Conservation (phyloP, 2,888 invertebrate species). For the Congeria kusceri region DNA sequence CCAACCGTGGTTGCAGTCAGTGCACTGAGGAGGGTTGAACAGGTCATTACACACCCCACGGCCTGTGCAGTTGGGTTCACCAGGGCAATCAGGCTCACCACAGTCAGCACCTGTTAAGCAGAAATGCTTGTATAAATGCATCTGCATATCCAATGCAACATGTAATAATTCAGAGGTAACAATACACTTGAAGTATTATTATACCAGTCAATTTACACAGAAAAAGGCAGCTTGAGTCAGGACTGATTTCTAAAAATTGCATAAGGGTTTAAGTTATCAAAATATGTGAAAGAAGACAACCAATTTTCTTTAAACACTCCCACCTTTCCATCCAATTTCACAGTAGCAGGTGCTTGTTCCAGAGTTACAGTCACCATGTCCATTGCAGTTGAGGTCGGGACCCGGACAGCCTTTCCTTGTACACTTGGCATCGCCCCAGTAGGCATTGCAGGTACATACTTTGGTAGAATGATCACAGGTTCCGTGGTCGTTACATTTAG, state of each 20-base stretch:
- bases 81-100: slow-evolving; percentile 71
- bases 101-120: slow-evolving; percentile 69
- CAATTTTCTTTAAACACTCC: neutral
- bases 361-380: slow-evolving; percentile 75
- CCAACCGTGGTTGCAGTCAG: slow-evolving; percentile 70
- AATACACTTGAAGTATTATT: too few relatives aligned
- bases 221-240: too few relatives aligned
- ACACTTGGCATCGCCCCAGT: slow-evolving; percentile 73
- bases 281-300: neutral
- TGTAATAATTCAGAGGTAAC: too few relatives aligned
- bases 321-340: slow-evolving; percentile 76
- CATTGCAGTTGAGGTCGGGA: slow-evolving; percentile 63
- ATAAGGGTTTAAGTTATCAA: neutral
- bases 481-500: slow-evolving; percentile 73
- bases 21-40: slow-evolving; percentile 71
- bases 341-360: slow-evolving; percentile 72
- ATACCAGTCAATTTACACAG: too few relatives aligned
- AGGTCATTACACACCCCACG: slow-evolving; percentile 68
- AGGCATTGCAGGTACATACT: slow-evolving; percentile 65
- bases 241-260: too few relatives aligned
- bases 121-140: too few relatives aligned
- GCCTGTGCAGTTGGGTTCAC: slow-evolving; percentile 72
- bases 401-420: slow-evolving; percentile 72
- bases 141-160: too few relatives aligned
- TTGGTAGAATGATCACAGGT: slow-evolving; percentile 47